Evolutionary conservation across 53 echinoderm and acorn worm genomes (phyloP), one percentile per base, ranked within the genome.

Genomic region (Glandiceps talaboti): DNA sequence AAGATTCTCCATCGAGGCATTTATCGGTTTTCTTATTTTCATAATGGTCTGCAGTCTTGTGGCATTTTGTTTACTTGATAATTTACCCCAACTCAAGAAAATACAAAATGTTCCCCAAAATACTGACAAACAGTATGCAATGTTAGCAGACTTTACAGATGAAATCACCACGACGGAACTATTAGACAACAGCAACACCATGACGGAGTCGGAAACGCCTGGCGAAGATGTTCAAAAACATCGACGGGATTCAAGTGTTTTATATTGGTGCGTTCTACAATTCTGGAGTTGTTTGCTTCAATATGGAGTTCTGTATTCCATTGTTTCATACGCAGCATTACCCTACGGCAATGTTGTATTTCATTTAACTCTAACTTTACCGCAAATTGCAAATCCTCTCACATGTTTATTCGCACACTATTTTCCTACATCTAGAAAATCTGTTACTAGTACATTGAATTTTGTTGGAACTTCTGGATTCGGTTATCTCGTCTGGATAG

Each of bases 1-100:
- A n/a, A n/a, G n/a, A n/a, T n/a, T n/a, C n/a, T n/a, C n/a, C n/a
- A n/a, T n/a, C n/a, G 89, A 89, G 72, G 76, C 79, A 1, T 95
- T 93, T 87, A 93, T 97, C 77, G 75, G 74, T 27, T 97, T 97
- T 64, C 89, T 97, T 29, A 85, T 79, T 76, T 86, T 83, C 26
- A 86, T 88, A 84, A 97, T 97, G 97, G 30, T 75, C 0, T 10
- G 84, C 27, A 89, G 91, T 14, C 83, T 89, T 30, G 25, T 79
- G 1, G 85, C 92, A 0, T 97, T 97, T 81, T 77, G 87, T 26
- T 74, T 90, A 73, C 84, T 97, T 25, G 89, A 97, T 75, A 76
- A 81, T 32, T 86, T 97, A 29, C 92, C 92, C 25, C n/a, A 84
- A 28, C 85, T 86, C 1, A 88, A 89, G 74, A 83, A 78, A 27